Evolutionary conservation across 1,140 invertebrate genomes (phyloP), one percentile per base, ranked within the genome.

Genomic region (Ceratina calcarata): DNA sequence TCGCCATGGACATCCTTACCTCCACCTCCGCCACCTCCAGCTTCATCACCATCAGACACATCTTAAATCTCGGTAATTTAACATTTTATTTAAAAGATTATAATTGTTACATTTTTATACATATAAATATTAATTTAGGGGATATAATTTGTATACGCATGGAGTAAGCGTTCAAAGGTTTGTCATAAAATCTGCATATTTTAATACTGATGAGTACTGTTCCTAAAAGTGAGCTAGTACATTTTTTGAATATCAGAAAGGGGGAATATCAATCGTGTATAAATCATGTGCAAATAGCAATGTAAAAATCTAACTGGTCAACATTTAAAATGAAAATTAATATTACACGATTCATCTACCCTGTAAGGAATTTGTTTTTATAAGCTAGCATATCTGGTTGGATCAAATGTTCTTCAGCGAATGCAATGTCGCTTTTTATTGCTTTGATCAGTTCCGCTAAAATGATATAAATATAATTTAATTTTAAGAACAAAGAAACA

Each of bases 401-500:
- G 22, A 96, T 93, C 62, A 97, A 91, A 60, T 92, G 85, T 68
- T 92, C 76, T 55, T 95, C 93, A 6, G 97, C 95, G 83, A 95
- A 89, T 57, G 92, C 81, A 71, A 98, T 98, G 88, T 98, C 98
- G 64, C 94, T 92, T 81, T 96, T 94, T 68, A 98, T 98, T 64
- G 95, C 95, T 51, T 89, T 86, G 86, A 97, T 96, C 32, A 98
- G 92, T 55, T 95, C 95, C 62, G 97, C 96, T 93, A 83, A 81
- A 94, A 89, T 78, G 78, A 76, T 27, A 65, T 79, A 78, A 78
- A 57, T 6, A 58, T 60, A 20, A 80, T 37, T 66, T 61, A 10
- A 45, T 45, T 45, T 3, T n/a, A n/a, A 4, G 32, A 27, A 49
- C 18, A 37, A 1, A 10, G 12, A n/a, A n/a, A n/a, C 7, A 49